Conservation (phyloP, 2,797 vertebrate genomes). For the Microctenopoma stevenorrisi region DNA sequence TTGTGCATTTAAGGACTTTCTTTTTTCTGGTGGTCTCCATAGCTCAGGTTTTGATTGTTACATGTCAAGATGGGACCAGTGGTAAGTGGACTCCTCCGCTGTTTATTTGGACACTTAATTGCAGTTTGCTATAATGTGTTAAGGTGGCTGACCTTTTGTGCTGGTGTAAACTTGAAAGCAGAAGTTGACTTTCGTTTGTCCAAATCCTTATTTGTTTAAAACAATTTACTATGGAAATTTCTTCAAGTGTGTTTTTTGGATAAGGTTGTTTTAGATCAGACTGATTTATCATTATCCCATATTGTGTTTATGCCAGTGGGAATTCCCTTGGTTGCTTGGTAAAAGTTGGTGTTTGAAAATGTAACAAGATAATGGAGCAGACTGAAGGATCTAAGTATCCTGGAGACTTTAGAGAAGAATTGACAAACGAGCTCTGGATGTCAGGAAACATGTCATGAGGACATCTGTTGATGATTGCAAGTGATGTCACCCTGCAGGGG, state of each 20-base stretch:
- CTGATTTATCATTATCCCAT: no score
- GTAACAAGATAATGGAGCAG: constrained; percentile 9
- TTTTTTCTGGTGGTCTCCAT: constrained; percentile 79
- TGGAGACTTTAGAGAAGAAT: constrained; percentile 13
- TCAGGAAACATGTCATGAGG: constrained; percentile 37
- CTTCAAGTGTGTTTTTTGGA: no score
- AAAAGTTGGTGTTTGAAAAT: background rate
- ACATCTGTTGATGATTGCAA: constrained; percentile 70
- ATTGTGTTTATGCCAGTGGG: background rate
- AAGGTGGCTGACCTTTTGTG: constrained; percentile 27
- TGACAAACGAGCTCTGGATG: constrained; percentile 23
- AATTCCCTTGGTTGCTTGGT: constrained; percentile 7
- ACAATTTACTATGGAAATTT: background rate
- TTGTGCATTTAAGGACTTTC: constrained; percentile 83
- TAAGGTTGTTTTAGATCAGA: no score
- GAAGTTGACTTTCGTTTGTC: background rate
- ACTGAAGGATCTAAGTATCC: constrained; percentile 5
- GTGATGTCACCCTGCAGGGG: constrained; percentile 69
- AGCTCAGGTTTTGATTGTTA: constrained; percentile 80
- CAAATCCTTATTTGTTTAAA: background rate
- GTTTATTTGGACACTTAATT: constrained; percentile 51
- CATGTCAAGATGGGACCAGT: constrained; percentile 78
- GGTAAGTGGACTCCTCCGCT: constrained; percentile 79
- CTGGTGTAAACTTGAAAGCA: constrained; percentile 11
- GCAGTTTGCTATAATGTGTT: constrained; percentile 39